phyloP scores from a whole-genome alignment of 1,140 invertebrate species.

The Lepidotrigona ventralis region DNA sequence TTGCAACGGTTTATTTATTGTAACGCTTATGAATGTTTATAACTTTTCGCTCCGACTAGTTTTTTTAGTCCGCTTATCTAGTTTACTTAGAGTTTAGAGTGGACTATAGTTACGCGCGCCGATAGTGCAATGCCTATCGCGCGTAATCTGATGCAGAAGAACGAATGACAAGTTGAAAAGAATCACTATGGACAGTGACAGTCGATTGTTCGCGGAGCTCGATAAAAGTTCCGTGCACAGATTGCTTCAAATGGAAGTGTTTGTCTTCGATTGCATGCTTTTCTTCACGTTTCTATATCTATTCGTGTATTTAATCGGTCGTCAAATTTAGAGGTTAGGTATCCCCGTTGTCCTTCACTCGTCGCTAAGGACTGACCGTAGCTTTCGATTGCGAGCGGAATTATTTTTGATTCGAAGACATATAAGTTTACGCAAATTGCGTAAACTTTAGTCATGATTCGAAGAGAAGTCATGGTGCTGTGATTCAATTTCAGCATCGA shows the following conservation, averaged over 20 bases:
- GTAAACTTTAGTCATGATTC: conserved; percentile 17
- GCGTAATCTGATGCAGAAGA: neutral
- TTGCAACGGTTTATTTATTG: no score
- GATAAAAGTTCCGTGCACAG: conserved; percentile 24
- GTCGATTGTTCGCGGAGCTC: conserved; percentile 28
- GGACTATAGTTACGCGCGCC: neutral
- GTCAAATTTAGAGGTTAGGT: conserved; percentile 45
- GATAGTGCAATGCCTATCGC: neutral
- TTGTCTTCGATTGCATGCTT: conserved; percentile 16
- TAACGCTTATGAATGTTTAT: neutral
- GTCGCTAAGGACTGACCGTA: neutral
- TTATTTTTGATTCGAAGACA: neutral
- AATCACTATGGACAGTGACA: conserved; percentile 27
- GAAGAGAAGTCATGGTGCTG: neutral
- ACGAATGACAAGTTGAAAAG: neutral
- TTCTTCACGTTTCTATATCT: conserved; percentile 29
- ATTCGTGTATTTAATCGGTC: conserved; percentile 24
- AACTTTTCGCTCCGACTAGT: neutral
- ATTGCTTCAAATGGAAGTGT: conserved; percentile 9
- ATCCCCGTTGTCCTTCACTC: neutral
- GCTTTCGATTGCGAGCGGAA: neutral
- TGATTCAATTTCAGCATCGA: conserved; percentile 21
- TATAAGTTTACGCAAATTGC: no score
- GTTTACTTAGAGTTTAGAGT: neutral
- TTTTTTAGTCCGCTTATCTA: neutral